phyloP scores from a whole-genome alignment of 2,113 vertebrate species.

The Bettongia penicillata region DNA sequence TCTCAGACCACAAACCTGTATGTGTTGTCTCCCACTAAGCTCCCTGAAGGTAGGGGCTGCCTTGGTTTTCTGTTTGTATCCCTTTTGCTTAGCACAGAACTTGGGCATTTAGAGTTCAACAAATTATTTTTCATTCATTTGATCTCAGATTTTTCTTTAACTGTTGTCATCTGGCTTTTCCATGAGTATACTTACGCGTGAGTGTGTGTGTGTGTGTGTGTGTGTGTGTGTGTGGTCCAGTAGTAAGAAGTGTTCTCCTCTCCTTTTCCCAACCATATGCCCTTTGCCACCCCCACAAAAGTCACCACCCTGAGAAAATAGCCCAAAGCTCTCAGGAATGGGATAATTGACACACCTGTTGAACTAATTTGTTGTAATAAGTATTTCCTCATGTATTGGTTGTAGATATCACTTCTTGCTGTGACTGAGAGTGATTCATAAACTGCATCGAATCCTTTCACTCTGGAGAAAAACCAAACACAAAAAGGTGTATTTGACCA shows the following conservation, averaged over 20 bases:
- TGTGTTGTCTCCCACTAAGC: neutral
- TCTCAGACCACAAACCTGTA: neutral
- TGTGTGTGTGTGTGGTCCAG: too few relatives aligned
- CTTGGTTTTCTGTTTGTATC: neutral
- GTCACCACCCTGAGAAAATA: neutral
- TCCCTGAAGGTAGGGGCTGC: neutral
- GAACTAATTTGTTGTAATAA: neutral
- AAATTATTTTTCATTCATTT: neutral
- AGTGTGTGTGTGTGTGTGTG: neutral
- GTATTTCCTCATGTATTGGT: constrained; percentile 52
- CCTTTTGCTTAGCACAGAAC: neutral
- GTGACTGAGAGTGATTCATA: constrained; percentile 10
- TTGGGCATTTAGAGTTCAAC: neutral
- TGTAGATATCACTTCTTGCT: constrained; percentile 33
- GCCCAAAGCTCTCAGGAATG: neutral
- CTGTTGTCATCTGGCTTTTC: neutral
- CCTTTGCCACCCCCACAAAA: neutral
- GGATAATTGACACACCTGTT: neutral
- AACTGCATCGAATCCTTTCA: constrained; percentile 41
- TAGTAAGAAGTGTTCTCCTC: neutral
- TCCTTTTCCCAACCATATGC: too few relatives aligned
- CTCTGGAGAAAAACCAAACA: constrained; percentile 41
- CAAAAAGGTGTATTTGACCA: neutral
- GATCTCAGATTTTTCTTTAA: neutral
- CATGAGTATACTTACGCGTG: neutral